Percentiles rank a stretch among this genome's conserved stretches.
Conservation (phyloP, 2,797 vertebrate species). For the Myripristis murdjan region DNA sequence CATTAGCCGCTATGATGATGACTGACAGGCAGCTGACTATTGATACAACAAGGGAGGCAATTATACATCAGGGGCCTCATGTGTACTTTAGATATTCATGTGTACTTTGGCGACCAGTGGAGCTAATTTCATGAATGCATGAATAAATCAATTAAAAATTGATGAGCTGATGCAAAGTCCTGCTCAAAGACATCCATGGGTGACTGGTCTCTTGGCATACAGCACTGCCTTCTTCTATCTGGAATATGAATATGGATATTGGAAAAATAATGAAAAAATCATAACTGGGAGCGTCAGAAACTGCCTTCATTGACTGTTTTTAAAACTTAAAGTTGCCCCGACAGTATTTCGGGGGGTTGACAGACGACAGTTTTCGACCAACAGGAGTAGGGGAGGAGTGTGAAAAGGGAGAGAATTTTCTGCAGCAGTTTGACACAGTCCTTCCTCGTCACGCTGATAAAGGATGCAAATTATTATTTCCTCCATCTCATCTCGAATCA, state of each 20-base stretch:
- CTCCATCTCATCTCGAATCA: constrained; percentile 55
- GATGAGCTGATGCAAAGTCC: constrained; percentile 53
- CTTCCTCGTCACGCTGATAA: constrained; percentile 41
- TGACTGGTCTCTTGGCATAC: constrained; percentile 46
- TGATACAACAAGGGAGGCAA: constrained; percentile 34
- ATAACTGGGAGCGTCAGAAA: constrained; percentile 37
- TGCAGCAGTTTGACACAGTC: constrained; percentile 26
- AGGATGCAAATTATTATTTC: constrained; percentile 52
- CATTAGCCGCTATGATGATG: constrained; percentile 44
- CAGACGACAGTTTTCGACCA: constrained; percentile 29
- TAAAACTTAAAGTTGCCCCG: constrained; percentile 55
- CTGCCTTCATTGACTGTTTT: constrained; percentile 61
- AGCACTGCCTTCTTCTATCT: constrained; percentile 55
- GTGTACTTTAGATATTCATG: constrained; percentile 53
- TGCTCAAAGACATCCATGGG: constrained; percentile 55
- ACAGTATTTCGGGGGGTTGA: constrained; percentile 27
- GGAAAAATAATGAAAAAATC: constrained; percentile 31
- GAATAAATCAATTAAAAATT: constrained; percentile 73
- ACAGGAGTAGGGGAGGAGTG: not conserved
- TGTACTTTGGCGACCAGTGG: constrained; percentile 56
- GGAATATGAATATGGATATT: constrained; percentile 66
- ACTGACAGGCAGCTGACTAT: constrained; percentile 51
- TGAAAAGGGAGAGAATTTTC: constrained; percentile 27
- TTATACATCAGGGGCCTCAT: constrained; percentile 20
- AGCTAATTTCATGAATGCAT: constrained; percentile 69